phyloP scores from a whole-genome alignment of 1,140 invertebrate species.

The Lordiphosa clarofinis region DNA sequence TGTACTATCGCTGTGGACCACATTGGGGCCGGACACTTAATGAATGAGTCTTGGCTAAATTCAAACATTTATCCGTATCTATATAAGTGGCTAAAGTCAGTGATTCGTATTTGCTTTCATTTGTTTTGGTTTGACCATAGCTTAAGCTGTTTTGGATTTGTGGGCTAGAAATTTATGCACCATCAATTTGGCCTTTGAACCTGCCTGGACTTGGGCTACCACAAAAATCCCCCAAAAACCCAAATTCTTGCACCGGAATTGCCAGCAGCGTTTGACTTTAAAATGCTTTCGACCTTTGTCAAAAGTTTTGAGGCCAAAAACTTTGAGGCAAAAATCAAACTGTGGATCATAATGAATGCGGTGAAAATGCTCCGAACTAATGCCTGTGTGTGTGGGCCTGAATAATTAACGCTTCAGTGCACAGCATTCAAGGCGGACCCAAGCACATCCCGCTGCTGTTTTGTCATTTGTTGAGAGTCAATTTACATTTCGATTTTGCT shows the following conservation, averaged over 20 bases:
- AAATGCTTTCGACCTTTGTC: constrained; percentile 72
- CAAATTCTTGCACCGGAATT: constrained; percentile 52
- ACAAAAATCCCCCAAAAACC: constrained; percentile 60
- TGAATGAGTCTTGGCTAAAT: constrained; percentile 23
- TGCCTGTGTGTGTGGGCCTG: constrained; percentile 27
- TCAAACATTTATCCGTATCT: constrained; percentile 35
- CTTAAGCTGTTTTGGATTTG: constrained; percentile 45
- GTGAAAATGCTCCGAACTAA: constrained; percentile 48
- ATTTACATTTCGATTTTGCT: constrained; percentile 67
- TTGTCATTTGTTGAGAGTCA: constrained; percentile 49
- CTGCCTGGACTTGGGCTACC: constrained; percentile 27
- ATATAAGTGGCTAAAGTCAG: constrained; percentile 17
- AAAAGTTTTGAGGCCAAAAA: constrained; percentile 60
- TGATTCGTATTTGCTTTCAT: constrained; percentile 40
- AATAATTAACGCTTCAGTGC: constrained; percentile 70
- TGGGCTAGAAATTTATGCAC: constrained; percentile 60
- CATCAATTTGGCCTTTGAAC: constrained; percentile 61
- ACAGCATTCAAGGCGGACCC: constrained; percentile 24
- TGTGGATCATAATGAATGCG: constrained; percentile 66
- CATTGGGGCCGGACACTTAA: constrained; percentile 9
- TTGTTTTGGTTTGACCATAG: constrained; percentile 59
- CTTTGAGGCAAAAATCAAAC: constrained; percentile 69
- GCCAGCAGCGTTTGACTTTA: constrained; percentile 69
- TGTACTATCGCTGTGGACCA: too few relatives aligned
- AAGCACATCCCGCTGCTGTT: constrained; percentile 26